Conservation (phyloP, 2,797 vertebrate species). For the Sebastes kiyomatsui region DNA sequence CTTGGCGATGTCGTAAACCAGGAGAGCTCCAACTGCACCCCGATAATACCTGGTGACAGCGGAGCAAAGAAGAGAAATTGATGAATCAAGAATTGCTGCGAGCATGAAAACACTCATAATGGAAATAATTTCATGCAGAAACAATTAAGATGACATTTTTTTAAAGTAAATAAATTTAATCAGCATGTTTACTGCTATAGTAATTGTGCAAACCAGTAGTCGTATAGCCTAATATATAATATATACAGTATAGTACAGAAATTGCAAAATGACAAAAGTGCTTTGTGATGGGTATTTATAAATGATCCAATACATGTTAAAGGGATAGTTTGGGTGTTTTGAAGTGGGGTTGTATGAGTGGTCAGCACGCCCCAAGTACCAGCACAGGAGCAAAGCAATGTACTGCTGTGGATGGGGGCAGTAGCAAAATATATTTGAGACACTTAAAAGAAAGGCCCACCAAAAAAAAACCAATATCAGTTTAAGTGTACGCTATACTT, state of each 20-base stretch:
- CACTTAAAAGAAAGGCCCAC: too few species aligned
- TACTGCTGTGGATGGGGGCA: too few species aligned
- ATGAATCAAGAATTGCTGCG: background rate
- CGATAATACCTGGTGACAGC: conserved; percentile 88
- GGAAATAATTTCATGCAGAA: background rate
- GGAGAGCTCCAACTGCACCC: conserved; percentile 91
- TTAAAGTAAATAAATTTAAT: background rate
- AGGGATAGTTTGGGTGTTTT: too few species aligned
- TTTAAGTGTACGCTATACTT: too few species aligned
- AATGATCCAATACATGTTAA: background rate
- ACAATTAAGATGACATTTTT: background rate
- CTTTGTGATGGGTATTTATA: background rate
- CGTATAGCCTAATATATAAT: too few species aligned
- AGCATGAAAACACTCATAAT: background rate
- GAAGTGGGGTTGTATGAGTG: too few species aligned
- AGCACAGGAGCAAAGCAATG: too few species aligned
- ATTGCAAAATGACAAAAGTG: background rate
- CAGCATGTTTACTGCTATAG: background rate
- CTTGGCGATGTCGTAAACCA: conserved; percentile 96
- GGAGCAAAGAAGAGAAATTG: background rate
- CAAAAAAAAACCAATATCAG: accelerated
- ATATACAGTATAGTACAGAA: background rate
- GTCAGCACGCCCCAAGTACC: too few species aligned
- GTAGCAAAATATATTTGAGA: too few species aligned
- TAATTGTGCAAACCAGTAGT: too few species aligned